Evolutionary conservation across 2,797 vertebrate species (phyloP), one percentile per base, ranked within the genome.

Genomic region (Poeciliopsis presidionis): DNA sequence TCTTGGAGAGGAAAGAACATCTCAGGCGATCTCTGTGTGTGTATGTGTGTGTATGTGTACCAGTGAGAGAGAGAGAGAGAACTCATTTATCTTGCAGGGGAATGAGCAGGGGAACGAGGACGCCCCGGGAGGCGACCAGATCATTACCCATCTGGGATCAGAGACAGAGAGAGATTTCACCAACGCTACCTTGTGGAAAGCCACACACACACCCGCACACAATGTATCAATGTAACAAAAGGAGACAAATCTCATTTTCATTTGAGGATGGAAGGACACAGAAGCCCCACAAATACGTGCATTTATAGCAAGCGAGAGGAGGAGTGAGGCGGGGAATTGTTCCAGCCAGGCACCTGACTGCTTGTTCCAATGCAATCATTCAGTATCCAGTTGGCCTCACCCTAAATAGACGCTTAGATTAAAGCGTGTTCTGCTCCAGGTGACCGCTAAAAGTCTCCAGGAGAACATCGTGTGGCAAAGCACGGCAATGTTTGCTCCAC

Each of bases 191-290:
- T 75, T 74, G 83, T 84, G 79, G 82, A 89, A 79, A 87, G 33
- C 12, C 18, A 72, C 79, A 70, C 75, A 41, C 39, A 77, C 72
- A 73, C 82, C 83, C 53, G 72, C 49, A 51, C 74, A 92, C 91
- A 90, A 93, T 93, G 92, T 91, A 94, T 95, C 95, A 95, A 89
- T 92, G 91, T 95, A 96, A 96, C 94, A 81, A 95, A 96, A 95
- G 91, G 86, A 94, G 95, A 96, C 95, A 95, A 95, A 95, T 95
- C 95, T 95, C 93, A 95, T 96, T 96, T 95, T 95, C 94, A 95
- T 96, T 95, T 95, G 92, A 90, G 91, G 92, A 93, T 83, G 75
- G 82, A 90, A 87, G 85, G 86, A 80, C 89, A 87, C 86, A 89
- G 90, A 87, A 90, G 92, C 86, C 84, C 89, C 81, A 85, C 86